A percentile compares a stretch with the other conserved stretches of the same genome.
Evolutionary conservation across 2,888 invertebrate genomes (phyloP).

Genomic region (Orthosia incerta): DNA sequence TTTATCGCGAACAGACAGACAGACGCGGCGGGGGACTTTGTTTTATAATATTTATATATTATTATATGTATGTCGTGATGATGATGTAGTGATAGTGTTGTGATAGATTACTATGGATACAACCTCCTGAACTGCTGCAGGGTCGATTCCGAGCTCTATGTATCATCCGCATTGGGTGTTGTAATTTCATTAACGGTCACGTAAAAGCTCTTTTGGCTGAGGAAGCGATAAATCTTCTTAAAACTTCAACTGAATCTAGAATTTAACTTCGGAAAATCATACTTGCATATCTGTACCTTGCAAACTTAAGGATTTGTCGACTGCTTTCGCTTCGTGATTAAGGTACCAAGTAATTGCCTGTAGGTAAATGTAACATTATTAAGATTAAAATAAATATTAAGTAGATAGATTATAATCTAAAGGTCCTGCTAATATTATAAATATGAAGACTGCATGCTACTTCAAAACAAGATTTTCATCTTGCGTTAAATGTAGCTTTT

Average conservation of each 20-base stretch:
- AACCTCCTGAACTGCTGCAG: too few species aligned
- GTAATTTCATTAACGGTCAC: slow-evolving; percentile 39
- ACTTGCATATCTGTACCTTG: slow-evolving; percentile 23
- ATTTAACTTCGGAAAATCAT: slow-evolving; percentile 30
- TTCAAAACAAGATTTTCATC: slow-evolving; percentile 15
- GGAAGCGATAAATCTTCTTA: slow-evolving; percentile 36
- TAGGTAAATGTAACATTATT: background rate
- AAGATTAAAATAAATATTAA: background rate
- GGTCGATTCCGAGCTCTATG: too few species aligned
- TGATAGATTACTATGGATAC: too few species aligned
- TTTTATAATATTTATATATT: too few species aligned
- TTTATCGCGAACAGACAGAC: too few species aligned
- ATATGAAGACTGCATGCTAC: too few species aligned
- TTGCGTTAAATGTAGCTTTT: background rate
- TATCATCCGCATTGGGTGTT: slow-evolving; percentile 11
- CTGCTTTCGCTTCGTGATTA: slow-evolving; percentile 8
- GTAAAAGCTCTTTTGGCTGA: slow-evolving; percentile 15
- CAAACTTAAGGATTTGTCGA: slow-evolving; percentile 18
- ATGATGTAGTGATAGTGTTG: too few species aligned
- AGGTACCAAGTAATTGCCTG: background rate
- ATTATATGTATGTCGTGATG: too few species aligned
- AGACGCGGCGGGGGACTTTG: too few species aligned
- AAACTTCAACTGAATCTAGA: slow-evolving; percentile 40
- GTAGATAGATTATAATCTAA: background rate
- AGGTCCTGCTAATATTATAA: too few species aligned